phyloP scores from a whole-genome alignment of 2,797 vertebrate genomes.

The Odontamblyopus lacepedii region DNA sequence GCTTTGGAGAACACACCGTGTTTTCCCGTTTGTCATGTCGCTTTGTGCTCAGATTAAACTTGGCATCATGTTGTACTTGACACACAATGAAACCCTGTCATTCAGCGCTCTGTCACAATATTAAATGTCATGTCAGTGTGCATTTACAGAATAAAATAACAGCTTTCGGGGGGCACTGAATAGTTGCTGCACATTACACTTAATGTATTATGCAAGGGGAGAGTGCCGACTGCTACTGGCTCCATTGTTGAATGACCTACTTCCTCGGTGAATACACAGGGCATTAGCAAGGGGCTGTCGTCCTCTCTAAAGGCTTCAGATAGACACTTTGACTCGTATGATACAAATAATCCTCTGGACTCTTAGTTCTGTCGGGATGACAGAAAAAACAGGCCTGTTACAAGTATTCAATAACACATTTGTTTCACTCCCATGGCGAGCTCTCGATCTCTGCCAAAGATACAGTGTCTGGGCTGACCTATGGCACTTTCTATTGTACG shows the following conservation, averaged over 20 bases:
- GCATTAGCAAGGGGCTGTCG: slow-evolving; percentile 81
- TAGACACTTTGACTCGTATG: slow-evolving; percentile 82
- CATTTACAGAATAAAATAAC: slow-evolving; percentile 96
- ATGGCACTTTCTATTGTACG: slow-evolving; percentile 54
- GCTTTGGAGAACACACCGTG: slow-evolving; percentile 81
- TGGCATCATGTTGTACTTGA: slow-evolving; percentile 89
- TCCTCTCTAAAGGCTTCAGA: slow-evolving; percentile 79
- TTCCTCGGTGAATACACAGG: slow-evolving; percentile 84
- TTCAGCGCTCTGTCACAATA: slow-evolving; percentile 91
- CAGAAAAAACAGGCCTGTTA: slow-evolving; percentile 74
- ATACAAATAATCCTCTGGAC: slow-evolving; percentile 77
- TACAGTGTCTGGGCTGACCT: slow-evolving; percentile 59
- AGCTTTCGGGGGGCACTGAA: slow-evolving; percentile 86
- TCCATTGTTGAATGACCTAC: slow-evolving; percentile 98
- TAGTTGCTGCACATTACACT: slow-evolving; percentile 92
- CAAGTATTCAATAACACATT: slow-evolving; percentile 69
- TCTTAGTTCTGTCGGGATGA: slow-evolving; percentile 62
- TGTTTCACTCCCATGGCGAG: slow-evolving; percentile 75
- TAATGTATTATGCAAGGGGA: slow-evolving; percentile 98
- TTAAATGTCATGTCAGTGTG: slow-evolving; percentile 97
- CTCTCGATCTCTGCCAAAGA: slow-evolving; percentile 68
- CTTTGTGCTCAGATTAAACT: slow-evolving; percentile 90
- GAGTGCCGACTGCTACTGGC: slow-evolving; percentile 88
- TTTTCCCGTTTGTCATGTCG: slow-evolving; percentile 86
- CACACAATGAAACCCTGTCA: slow-evolving; percentile 94